Conservation (phyloP, 2,888 invertebrate species). For the Caenorhabditis japonica region DNA sequence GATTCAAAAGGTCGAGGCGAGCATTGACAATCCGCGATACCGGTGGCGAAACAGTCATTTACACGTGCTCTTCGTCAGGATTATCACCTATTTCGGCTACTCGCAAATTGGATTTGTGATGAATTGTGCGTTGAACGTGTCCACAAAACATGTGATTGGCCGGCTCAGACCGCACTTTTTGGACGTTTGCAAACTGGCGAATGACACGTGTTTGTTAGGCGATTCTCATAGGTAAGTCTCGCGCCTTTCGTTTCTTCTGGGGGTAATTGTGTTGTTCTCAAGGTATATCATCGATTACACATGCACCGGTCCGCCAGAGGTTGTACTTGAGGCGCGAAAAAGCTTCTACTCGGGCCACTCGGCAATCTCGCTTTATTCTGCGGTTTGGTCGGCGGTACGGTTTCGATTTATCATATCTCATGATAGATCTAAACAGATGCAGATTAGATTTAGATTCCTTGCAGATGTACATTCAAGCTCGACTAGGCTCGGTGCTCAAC, state of each 20-base stretch:
- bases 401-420: too few relatives aligned
- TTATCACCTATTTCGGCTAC: conserved; percentile 63
- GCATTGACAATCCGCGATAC: conserved; percentile 52
- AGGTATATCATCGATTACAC: conserved; percentile 58
- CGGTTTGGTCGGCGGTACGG: conserved; percentile 59
- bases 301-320: conserved; percentile 57
- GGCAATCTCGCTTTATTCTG: conserved; percentile 61
- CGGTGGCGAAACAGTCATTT: conserved; percentile 59
- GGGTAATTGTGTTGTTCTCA: too few relatives aligned
- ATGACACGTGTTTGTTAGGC: conserved; percentile 49
- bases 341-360: conserved; percentile 71
- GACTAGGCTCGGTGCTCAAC: conserved; percentile 38
- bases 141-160: conserved; percentile 92
- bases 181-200: conserved; percentile 85
- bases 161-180: conserved; percentile 93
- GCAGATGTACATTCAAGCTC: conserved; percentile 64
- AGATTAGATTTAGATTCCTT: not conserved
- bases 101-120: conserved; percentile 66
- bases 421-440: not conserved
- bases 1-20: conserved; percentile 51
- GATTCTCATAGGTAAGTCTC: conserved; percentile 20
- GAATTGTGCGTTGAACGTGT: conserved; percentile 79
- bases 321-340: conserved; percentile 61
- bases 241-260: too few relatives aligned
- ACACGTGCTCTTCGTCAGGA: conserved; percentile 58